phyloP scores from a whole-genome alignment of 2,113 vertebrate genomes.

The Coregonus clupeaformis region DNA sequence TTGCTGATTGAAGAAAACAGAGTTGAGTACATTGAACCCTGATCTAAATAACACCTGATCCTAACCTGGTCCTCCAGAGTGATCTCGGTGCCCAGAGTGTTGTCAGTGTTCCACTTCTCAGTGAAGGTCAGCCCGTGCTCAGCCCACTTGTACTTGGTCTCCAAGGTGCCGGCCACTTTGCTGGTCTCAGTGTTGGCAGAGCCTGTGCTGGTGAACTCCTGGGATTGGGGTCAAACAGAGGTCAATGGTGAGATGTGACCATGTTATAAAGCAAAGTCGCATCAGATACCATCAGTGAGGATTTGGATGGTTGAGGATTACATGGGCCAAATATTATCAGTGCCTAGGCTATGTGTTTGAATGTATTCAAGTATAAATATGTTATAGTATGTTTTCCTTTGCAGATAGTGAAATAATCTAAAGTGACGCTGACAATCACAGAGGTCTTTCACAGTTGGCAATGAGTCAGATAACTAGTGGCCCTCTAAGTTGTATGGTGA shows the following conservation, averaged over 20 bases:
- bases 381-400: too few relatives aligned
- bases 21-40: neutral
- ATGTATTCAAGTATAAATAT: too few relatives aligned
- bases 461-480: too few relatives aligned
- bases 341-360: too few relatives aligned
- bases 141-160: constrained; percentile 95
- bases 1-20: neutral
- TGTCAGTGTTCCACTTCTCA: constrained; percentile 98
- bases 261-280: constrained; percentile 19
- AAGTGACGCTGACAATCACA: too few relatives aligned
- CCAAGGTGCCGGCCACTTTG: constrained; percentile 92
- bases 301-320: neutral
- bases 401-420: too few relatives aligned
- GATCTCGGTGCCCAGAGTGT: constrained; percentile 93
- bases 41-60: neutral
- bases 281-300: neutral
- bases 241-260: neutral
- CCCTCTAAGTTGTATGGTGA: too few relatives aligned
- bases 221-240: constrained; percentile 10
- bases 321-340: too few relatives aligned
- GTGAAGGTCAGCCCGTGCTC: constrained; percentile 94
- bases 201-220: constrained; percentile 97
- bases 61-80: constrained; percentile 88
- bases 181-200: constrained; percentile 93
- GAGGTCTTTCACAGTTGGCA: too few relatives aligned